Conservation (phyloP, 2,888 invertebrate species). For the Theristus sp. region DNA sequence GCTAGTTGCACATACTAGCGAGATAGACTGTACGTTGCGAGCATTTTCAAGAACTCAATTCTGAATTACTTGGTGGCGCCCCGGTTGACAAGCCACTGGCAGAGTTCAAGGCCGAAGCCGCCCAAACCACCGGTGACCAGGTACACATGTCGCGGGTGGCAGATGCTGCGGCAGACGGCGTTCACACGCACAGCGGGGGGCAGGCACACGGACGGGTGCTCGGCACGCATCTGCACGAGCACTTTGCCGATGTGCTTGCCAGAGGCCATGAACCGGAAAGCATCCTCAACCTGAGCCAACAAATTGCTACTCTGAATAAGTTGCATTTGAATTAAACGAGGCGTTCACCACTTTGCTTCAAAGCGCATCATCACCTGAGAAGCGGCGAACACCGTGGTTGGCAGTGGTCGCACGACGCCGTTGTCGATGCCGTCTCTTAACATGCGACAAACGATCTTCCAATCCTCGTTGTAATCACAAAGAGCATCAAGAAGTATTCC, state of each 20-base stretch:
- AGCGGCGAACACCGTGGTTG: constrained; percentile 43
- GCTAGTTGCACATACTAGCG: no score
- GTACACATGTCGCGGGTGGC: constrained; percentile 6
- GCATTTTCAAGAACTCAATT: background rate
- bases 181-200: background rate
- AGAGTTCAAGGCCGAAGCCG: constrained; percentile 78
- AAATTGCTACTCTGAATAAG: background rate
- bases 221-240: constrained; percentile 60
- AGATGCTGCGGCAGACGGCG: constrained; percentile 3
- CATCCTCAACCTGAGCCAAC: constrained; percentile 38
- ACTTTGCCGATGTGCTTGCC: constrained; percentile 94
- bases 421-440: constrained; percentile 50
- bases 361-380: no score
- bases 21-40: no score
- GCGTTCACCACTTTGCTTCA: no score
- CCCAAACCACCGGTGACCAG: constrained; percentile 53
- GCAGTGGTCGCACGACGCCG: constrained; percentile 72
- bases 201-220: constrained; percentile 38
- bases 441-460: background rate
- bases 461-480: background rate
- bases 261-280: constrained; percentile 59
- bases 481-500: constrained; percentile 62
- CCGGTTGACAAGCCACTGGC: constrained; percentile 60
- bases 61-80: constrained; percentile 47
- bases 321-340: background rate